phyloP scores from a whole-genome alignment of 2,888 invertebrate genomes.

The Ypsolopha sequella region DNA sequence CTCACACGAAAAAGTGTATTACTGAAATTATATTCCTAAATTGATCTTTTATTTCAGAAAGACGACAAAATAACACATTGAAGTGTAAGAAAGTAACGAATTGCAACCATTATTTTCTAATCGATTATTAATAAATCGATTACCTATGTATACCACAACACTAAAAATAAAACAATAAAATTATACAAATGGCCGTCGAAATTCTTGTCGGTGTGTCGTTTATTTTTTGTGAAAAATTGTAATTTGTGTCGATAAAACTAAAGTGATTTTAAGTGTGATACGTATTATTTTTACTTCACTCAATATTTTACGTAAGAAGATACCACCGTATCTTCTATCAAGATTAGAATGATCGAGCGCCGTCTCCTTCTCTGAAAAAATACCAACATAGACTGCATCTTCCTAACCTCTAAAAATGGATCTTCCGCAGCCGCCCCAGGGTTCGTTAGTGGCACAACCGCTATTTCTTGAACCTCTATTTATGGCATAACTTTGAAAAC shows the following conservation, averaged over 20 bases:
- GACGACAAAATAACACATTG: too few relatives aligned
- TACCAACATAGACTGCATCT: neutral
- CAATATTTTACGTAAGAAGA: neutral
- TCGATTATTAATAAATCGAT: neutral
- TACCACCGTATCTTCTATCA: neutral
- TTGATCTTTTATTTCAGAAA: too few relatives aligned
- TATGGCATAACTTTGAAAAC: neutral
- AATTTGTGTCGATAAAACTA: too few relatives aligned
- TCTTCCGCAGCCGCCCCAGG: constrained; percentile 61
- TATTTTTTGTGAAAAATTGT: neutral
- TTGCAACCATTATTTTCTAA: too few relatives aligned
- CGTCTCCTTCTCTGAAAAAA: neutral
- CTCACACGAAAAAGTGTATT: too few relatives aligned
- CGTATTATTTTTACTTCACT: neutral
- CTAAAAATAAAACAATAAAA: neutral
- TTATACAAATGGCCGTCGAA: neutral
- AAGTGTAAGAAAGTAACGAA: too few relatives aligned
- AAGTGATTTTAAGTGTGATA: neutral
- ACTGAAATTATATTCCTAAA: too few relatives aligned
- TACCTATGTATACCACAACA: neutral
- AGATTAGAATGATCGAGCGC: neutral
- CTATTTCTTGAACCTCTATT: too few relatives aligned
- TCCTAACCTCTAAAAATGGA: constrained; percentile 40
- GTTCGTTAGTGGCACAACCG: neutral
- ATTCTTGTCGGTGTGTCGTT: neutral